These are phyloP conservation scores for Aeoliscus strigatus DNA, from an alignment of 2,797 vertebrate species.

Conservation along the genomic window DNA sequence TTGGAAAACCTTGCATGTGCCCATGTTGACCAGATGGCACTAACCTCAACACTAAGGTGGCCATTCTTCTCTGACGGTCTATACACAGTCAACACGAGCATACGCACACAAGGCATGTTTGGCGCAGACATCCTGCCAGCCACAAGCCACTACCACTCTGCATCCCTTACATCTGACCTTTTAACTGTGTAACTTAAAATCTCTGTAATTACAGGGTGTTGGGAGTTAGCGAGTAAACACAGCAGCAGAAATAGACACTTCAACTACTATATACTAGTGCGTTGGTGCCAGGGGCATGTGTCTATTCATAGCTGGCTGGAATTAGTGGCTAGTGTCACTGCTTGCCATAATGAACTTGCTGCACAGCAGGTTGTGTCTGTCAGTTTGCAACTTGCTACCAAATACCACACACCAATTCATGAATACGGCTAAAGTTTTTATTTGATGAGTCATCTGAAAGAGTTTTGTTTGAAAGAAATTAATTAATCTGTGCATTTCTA, in stretches of 20 bases:
- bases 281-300: slow-evolving; percentile 62
- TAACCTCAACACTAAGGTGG: slow-evolving; percentile 56
- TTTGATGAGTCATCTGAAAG: not conserved
- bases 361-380: slow-evolving; percentile 29
- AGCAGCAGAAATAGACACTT: slow-evolving; percentile 69
- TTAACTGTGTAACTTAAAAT: slow-evolving; percentile 64
- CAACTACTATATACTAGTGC: slow-evolving; percentile 59
- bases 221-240: slow-evolving; percentile 68
- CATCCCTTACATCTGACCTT: slow-evolving; percentile 68
- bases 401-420: slow-evolving; percentile 1
- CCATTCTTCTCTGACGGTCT: slow-evolving; percentile 23
- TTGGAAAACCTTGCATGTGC: slow-evolving; percentile 45
- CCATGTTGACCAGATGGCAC: slow-evolving; percentile 43
- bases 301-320: slow-evolving; percentile 72
- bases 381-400: slow-evolving; percentile 26
- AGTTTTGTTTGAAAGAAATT: not conserved
- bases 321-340: slow-evolving; percentile 63
- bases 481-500: too few relatives aligned
- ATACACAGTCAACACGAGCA: slow-evolving; percentile 15
- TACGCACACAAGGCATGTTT: slow-evolving; percentile 20
- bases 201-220: slow-evolving; percentile 69
- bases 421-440: not conserved
- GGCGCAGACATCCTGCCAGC: slow-evolving; percentile 56
- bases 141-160: slow-evolving; percentile 66
- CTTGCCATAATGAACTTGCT: slow-evolving; percentile 67